Evolutionary conservation across 1,140 invertebrate genomes (phyloP), one percentile per base, ranked within the genome.

Genomic region (Drosophila virilis): DNA sequence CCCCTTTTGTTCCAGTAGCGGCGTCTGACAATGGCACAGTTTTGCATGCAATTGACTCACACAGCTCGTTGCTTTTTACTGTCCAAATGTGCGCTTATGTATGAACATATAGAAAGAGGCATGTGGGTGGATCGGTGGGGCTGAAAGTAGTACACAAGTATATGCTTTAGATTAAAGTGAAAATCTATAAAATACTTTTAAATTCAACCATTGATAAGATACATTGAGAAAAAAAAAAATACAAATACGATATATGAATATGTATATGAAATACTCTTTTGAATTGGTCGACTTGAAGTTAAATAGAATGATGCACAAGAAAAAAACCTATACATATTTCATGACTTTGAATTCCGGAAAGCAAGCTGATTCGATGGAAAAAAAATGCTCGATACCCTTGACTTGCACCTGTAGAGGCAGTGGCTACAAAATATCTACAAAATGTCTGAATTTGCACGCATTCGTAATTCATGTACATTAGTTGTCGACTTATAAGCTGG

Each of bases 11-110:
- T 60, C 45, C 45, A 54, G 35, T 43, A 40, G 35, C 38, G 52
- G 57, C 67, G n/a, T 75, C 79, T 75, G 79, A 88, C 84, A 88
- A 88, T 89, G 84, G 84, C 80, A 88, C 84, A 89, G 80, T 84
- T 88, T 88, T 88, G 84, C 84, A 89, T 89, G 84, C 84, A 89
- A 89, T 89, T 89, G 84, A 89, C 85, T 89, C 88, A 80, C 80
- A 89, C 84, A 89, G 84, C 84, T 89, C 84, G 84, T 89, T 89
- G 84, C 80, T 78, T 84, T 89, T 88, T 77, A 88, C 80, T 80
- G 84, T 74, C 79, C 67, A 54, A 81, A 78, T 85, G 82, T 81
- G 82, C 69, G 79, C 4, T 75, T 73, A 67, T 38, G 57, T 45
- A 61, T 60, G 48, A 35, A n/a, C 40, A 35, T 68, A 10, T 2